phyloP scores from a whole-genome alignment of 1,140 invertebrate genomes.

The Hycleus cichorii region DNA sequence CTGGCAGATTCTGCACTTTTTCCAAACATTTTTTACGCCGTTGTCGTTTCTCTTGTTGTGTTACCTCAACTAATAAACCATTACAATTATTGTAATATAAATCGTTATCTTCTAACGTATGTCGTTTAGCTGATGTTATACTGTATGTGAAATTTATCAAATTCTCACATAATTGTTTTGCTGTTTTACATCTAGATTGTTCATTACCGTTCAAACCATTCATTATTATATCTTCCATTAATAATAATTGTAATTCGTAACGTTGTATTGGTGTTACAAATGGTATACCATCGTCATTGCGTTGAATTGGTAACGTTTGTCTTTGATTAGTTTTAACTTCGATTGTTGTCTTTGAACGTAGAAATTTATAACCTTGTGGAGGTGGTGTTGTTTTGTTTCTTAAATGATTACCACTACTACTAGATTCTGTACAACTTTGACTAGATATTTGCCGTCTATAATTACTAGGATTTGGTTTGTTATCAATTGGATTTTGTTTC shows the following conservation, averaged over 20 bases:
- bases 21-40: slow-evolving; percentile 63
- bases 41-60: slow-evolving; percentile 55
- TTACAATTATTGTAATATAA: slow-evolving; percentile 59
- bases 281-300: slow-evolving; percentile 52
- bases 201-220: slow-evolving; percentile 62
- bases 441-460: slow-evolving; percentile 5
- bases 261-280: slow-evolving; percentile 72
- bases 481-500: slow-evolving; percentile 30
- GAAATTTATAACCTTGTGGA: slow-evolving; percentile 27
- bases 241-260: slow-evolving; percentile 68
- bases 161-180: slow-evolving; percentile 63
- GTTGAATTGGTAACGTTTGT: slow-evolving; percentile 33
- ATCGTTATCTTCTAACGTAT: slow-evolving; percentile 73
- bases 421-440: slow-evolving; percentile 15
- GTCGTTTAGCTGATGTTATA: slow-evolving; percentile 69
- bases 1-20: slow-evolving; percentile 65
- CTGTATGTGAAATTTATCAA: slow-evolving; percentile 72
- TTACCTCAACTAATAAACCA: slow-evolving; percentile 48
- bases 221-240: slow-evolving; percentile 73
- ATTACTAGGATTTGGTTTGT: slow-evolving; percentile 2
- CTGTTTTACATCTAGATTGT: slow-evolving; percentile 46
- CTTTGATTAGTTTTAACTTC: slow-evolving; percentile 41
- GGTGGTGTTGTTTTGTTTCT: slow-evolving; percentile 9
- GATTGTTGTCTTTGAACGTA: slow-evolving; percentile 46
- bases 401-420: slow-evolving; percentile 16